Conservation (phyloP, 2,113 vertebrate genomes). For the Cairina moschata region DNA sequence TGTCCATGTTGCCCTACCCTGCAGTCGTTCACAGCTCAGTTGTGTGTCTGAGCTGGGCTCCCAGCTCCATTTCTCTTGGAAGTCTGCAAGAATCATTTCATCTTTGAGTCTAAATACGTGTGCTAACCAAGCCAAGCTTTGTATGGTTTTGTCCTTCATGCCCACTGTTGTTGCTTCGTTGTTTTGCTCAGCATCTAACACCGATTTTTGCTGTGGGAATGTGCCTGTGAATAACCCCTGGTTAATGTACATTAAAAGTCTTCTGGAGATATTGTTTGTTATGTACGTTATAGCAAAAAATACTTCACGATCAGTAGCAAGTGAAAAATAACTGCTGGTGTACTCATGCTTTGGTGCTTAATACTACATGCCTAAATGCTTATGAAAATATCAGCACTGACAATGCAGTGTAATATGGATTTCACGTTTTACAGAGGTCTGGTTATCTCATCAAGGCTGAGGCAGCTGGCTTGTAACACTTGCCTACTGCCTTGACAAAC, state of each 20-base stretch:
- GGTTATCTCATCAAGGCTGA: not conserved
- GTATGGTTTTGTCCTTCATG: not conserved
- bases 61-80: not conserved
- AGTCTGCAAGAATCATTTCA: not conserved
- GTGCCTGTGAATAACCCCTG: not conserved
- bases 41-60: not conserved
- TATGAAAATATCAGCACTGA: not conserved
- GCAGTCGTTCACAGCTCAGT: not conserved
- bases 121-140: not conserved
- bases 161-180: accelerated
- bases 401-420: not conserved
- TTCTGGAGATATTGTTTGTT: not conserved
- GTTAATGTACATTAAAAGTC: not conserved
- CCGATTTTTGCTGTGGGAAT: not conserved
- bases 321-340: not conserved
- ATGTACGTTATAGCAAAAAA: not conserved
- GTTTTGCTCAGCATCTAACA: not conserved
- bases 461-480: not conserved
- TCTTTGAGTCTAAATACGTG: not conserved
- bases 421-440: not conserved
- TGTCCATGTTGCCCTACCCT: not conserved
- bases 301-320: not conserved
- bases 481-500: not conserved
- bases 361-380: not conserved
- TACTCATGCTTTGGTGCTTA: not conserved